Base-by-base conservation (phyloP, 2,888 invertebrate genomes). In the Corythucha ciliata region DNA sequence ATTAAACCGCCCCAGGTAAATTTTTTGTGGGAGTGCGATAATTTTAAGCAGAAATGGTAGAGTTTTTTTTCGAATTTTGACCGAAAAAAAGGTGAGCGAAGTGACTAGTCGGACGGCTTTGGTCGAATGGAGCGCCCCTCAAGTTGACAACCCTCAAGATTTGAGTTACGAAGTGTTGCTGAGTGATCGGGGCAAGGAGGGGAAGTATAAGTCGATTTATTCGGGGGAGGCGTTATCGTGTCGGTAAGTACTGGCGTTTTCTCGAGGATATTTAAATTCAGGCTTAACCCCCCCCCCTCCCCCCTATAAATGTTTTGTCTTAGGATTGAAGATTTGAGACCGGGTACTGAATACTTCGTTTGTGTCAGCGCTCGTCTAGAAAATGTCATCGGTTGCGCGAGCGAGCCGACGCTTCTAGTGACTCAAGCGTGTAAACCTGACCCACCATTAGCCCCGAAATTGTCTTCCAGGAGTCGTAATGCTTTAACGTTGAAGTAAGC, bases 261-360 rank as follows among this genome's bases (percentile, higher is more conserved):
- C n/a, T n/a, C n/a, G n/a, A n/a, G n/a, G n/a, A n/a, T n/a, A n/a
- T n/a, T n/a, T 29, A 29, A 29, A 29, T 10, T 10, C 29, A 29
- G 12, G 12, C 12, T 29, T 29, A 10, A 10, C 12, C 29, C 10
- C 10, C 10, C 29, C 29, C 29, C 29, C 8, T 36, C 14, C 37
- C 14, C 8, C 12, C 37, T 8, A 47, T 39, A 25, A 22, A 24
- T 12, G 16, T 45, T 27, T 32, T 47, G 18, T 51, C 61, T 63
- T 57, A 72, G 71, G 61, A 81, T 91, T 57, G 81, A 85, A 67
- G 88, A 90, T 69, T 72, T 91, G 63, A 79, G 81, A 66, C 90
- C 91, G 12, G 87, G 86, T n/a, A 83, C 84, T 66, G 86, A 87
- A 66, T 91, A 90, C 70, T 79, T 82, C 54, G 81, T 90, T 60